These are phyloP conservation scores for Pimpla rufipes DNA, from an alignment of 2,888 invertebrate species.

Conservation along the genomic window DNA sequence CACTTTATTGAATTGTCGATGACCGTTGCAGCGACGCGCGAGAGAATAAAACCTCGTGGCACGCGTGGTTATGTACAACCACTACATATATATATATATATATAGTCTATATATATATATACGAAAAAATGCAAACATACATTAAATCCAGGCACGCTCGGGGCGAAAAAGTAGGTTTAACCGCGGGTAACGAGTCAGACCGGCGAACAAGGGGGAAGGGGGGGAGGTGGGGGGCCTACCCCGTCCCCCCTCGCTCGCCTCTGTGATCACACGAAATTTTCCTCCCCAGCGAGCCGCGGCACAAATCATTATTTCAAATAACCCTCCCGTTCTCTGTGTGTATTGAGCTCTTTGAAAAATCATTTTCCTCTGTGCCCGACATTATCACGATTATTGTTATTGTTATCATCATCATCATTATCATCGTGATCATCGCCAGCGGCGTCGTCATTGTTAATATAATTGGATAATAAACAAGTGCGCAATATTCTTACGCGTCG, in stretches of 20 bases:
- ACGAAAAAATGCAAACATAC: constrained; percentile 58
- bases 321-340: background rate
- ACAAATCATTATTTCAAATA: constrained; percentile 43
- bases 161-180: constrained; percentile 51
- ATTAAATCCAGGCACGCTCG: constrained; percentile 64
- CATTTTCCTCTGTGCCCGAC: constrained; percentile 1
- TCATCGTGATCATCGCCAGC: background rate
- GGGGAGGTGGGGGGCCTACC: background rate
- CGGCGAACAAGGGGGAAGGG: no score
- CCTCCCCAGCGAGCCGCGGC: constrained; percentile 19
- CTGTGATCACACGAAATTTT: constrained; percentile 44
- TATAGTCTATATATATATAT: constrained; percentile 10
- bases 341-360: constrained; percentile 21
- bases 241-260: background rate
- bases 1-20: constrained; percentile 70
- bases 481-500: background rate
- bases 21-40: constrained; percentile 52
- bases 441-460: background rate
- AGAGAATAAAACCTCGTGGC: constrained; percentile 12
- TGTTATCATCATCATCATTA: background rate
- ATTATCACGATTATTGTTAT: constrained; percentile 22
- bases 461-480: background rate
- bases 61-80: constrained; percentile 37
- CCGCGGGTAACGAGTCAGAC: constrained; percentile 21
- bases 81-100: background rate